Evolutionary conservation across 2,888 invertebrate genomes (phyloP).

Genomic region (Sinotaia quadrata): DNA sequence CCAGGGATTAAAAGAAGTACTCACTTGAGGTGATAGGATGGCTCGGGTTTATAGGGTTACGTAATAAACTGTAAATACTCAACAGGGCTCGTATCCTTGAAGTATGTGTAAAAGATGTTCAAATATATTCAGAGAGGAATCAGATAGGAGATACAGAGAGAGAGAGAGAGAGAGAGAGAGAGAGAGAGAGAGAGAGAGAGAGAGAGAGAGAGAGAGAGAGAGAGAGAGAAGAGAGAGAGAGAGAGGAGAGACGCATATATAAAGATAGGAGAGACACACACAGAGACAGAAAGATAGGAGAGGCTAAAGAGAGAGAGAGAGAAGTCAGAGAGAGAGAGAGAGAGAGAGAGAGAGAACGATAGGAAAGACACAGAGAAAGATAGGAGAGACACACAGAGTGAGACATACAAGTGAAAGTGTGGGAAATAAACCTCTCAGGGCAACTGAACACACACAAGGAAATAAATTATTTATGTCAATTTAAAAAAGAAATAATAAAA

Average conservation of each 20-base stretch:
- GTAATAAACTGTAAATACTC: too few species aligned
- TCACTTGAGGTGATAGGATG: too few species aligned
- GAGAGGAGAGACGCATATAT: not conserved
- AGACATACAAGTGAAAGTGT: not conserved
- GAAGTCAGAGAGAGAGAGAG: not conserved
- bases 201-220: slow-evolving; percentile 12
- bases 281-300: not conserved
- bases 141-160: too few species aligned
- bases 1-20: too few species aligned
- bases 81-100: too few species aligned
- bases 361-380: not conserved
- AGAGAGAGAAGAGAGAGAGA: slow-evolving; percentile 7
- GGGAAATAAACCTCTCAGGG: too few species aligned
- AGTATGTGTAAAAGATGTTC: too few species aligned
- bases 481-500: too few species aligned
- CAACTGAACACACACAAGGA: too few species aligned
- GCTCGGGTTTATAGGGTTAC: too few species aligned
- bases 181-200: slow-evolving; percentile 8
- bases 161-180: slow-evolving; percentile 26
- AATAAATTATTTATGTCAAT: too few species aligned
- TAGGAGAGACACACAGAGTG: not conserved
- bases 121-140: not conserved
- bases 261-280: not conserved
- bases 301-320: not conserved
- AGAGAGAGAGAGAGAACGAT: not conserved